Percentiles rank a stretch among this genome's conserved stretches.
Conservation (phyloP, 2,888 invertebrate genomes). For the Melolontha melolontha region DNA sequence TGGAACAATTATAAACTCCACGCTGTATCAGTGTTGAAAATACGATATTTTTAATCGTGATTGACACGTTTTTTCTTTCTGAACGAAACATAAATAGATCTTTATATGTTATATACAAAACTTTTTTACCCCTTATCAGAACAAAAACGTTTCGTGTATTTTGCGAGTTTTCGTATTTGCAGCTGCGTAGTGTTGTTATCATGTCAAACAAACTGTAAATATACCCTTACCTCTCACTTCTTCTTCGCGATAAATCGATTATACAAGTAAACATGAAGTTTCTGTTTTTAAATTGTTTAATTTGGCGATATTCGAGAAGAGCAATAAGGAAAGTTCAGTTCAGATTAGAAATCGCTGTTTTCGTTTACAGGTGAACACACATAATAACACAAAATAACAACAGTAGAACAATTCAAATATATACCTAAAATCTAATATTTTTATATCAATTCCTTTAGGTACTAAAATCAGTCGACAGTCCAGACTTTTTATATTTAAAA, state of each 20-base stretch:
- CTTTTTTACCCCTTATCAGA: slow-evolving; percentile 1
- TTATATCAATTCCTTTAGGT: slow-evolving; percentile 39
- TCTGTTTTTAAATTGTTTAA: slow-evolving; percentile 17
- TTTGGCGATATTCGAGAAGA: background rate
- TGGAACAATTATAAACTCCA: too few relatives aligned
- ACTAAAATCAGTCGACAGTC: slow-evolving; percentile 32
- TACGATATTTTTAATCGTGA: too few relatives aligned
- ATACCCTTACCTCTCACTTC: slow-evolving; percentile 1
- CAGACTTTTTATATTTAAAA: slow-evolving; percentile 2
- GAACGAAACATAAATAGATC: background rate
- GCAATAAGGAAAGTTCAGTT: too few relatives aligned
- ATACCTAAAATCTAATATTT: slow-evolving; percentile 25
- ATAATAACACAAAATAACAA: slow-evolving; percentile 22
- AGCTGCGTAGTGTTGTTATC: slow-evolving; percentile 18
- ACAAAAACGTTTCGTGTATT: slow-evolving; percentile 29
- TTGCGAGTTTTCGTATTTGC: slow-evolving; percentile 17
- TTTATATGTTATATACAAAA: too few relatives aligned
- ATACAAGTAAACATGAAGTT: slow-evolving; percentile 20
- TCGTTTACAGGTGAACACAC: too few relatives aligned
- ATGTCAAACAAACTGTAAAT: slow-evolving; percentile 31
- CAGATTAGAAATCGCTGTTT: too few relatives aligned
- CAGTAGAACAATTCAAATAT: slow-evolving; percentile 34
- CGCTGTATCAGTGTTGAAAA: too few relatives aligned
- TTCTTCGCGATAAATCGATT: slow-evolving; percentile 22
- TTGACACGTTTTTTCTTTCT: slow-evolving; percentile 3